A percentile compares a stretch with the other conserved stretches of the same genome.
Conservation (phyloP, 1,140 invertebrate genomes). For the Drosophila asahinai region DNA sequence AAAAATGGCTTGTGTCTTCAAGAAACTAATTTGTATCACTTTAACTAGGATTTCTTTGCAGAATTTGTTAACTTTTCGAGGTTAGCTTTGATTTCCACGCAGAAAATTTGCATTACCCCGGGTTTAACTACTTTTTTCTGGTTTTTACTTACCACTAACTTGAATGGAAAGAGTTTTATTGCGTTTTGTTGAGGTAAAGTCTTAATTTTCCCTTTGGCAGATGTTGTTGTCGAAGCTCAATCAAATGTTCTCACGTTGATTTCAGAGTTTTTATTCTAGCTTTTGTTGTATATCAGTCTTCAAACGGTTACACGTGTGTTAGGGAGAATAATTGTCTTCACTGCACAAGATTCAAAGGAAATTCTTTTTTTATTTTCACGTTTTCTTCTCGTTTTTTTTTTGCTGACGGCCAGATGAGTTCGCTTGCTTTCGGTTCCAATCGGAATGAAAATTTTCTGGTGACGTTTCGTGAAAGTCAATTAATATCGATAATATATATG, state of each 20-base stretch:
- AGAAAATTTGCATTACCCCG: background rate
- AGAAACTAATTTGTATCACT: too few relatives aligned
- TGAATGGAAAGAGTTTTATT: too few relatives aligned
- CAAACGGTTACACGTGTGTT: too few relatives aligned
- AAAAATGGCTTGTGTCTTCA: too few relatives aligned
- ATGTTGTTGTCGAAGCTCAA: background rate
- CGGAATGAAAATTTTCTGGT: background rate
- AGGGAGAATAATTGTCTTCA: background rate
- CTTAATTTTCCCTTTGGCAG: background rate
- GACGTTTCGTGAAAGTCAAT: background rate
- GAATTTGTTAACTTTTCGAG: background rate
- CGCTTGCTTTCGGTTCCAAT: background rate
- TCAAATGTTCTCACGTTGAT: background rate
- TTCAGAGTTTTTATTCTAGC: too few relatives aligned
- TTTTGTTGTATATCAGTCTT: background rate
- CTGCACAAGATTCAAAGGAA: background rate
- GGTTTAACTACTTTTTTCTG: background rate
- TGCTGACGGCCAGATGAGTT: background rate
- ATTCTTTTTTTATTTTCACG: background rate
- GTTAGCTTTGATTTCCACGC: background rate
- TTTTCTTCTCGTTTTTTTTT: background rate
- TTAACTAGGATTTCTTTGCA: background rate
- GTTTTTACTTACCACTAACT: background rate
- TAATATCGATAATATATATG: conserved; percentile 1
- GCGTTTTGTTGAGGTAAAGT: background rate